Conservation (phyloP, 2,888 invertebrate genomes). For the Nipponacmea schrenckii region DNA sequence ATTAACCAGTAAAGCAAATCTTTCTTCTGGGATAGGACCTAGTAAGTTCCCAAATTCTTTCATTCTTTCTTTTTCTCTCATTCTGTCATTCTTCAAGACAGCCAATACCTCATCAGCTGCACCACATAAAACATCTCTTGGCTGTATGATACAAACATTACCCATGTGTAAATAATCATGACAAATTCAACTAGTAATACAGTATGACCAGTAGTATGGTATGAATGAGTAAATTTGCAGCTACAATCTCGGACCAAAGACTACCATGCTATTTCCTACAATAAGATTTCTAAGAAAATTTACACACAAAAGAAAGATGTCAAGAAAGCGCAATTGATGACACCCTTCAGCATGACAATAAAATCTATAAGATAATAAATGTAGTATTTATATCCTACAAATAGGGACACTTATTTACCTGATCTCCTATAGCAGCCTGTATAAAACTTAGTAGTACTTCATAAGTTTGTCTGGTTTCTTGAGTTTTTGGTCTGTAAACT, state of each 20-base stretch:
- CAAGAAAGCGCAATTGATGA: background rate
- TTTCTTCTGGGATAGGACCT: slow-evolving; percentile 84
- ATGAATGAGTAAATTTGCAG: background rate
- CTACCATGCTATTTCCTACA: background rate
- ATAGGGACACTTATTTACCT: slow-evolving; percentile 62
- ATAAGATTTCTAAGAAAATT: background rate
- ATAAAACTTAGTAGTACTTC: slow-evolving; percentile 95
- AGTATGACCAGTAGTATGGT: background rate
- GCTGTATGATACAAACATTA: slow-evolving; percentile 71
- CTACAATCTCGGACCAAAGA: background rate
- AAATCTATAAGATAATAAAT: too few relatives aligned
- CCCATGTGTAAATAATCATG: background rate
- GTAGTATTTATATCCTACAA: too few relatives aligned
- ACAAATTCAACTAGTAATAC: background rate
- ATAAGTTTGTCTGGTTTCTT: slow-evolving; percentile 97
- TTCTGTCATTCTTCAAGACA: slow-evolving; percentile 92
- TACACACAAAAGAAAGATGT: background rate
- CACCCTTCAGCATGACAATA: too few relatives aligned
- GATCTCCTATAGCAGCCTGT: slow-evolving; percentile 95
- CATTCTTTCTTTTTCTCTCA: slow-evolving; percentile 93
- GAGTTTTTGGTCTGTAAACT: slow-evolving; percentile 94
- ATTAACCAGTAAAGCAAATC: slow-evolving; percentile 94
- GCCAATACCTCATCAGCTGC: slow-evolving; percentile 98
- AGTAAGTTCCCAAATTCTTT: slow-evolving; percentile 87
- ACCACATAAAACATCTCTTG: slow-evolving; percentile 94